Evolutionary conservation across 2,888 invertebrate species (phyloP), one percentile per base, ranked within the genome.

Genomic region (Tuberolachnus salignus): DNA sequence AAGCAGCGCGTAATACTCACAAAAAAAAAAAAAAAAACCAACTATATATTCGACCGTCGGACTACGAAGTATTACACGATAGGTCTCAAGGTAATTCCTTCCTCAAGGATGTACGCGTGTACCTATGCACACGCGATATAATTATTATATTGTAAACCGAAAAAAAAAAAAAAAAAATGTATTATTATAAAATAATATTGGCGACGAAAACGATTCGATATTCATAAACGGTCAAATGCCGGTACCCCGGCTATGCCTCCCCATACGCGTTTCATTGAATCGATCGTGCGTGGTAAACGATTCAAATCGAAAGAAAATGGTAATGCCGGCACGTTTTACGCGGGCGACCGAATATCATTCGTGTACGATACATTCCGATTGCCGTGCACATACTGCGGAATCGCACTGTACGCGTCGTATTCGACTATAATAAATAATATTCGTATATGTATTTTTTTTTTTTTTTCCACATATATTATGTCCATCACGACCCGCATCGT

Each of bases 241-340:
- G n/a, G n/a, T n/a, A n/a, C n/a, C n/a, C n/a, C n/a, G n/a, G n/a
- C n/a, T n/a, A n/a, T n/a, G n/a, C n/a, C n/a, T n/a, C n/a, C n/a
- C n/a, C 6, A 34, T 6, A 34, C 34, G 23, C 16, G 23, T 59
- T 26, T 59, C n/a, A 59, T 59, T 59, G 16, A 59, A 59, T 59
- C 23, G 23, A 59, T 23, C 59, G 23, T 59, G 57, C 23, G 23
- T 14, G 26, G 8, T 21, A 23, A 26, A n/a, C 26, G 59, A 59
- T 59, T 59, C n/a, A 34, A 59, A 59, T 59, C 23, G 59, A 23
- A 59, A 59, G 26, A 59, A 59, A 26, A 59, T 59, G 26, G 10
- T 34, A 59, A 59, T 16, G 26, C 23, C 34, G 34, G 6, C 34
- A 34, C 34, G n/a, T 8, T 16, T 14, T n/a, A n/a, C n/a, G 23